Conservation (phyloP, 2,797 vertebrate genomes). For the Coilia nasus region DNA sequence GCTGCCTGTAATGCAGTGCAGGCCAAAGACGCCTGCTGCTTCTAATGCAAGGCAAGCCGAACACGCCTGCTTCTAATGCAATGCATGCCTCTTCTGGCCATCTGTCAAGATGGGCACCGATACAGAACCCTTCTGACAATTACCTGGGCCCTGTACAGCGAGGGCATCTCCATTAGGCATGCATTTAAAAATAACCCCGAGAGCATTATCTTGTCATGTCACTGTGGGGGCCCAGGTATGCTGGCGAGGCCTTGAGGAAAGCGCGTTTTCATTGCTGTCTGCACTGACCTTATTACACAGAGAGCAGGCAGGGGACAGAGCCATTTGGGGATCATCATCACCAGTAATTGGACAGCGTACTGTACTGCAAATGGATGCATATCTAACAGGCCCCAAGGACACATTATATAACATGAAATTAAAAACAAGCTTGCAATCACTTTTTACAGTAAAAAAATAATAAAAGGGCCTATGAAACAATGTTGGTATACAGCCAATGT, state of each 20-base stretch:
- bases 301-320: background rate
- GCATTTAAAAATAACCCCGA: background rate
- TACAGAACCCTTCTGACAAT: background rate
- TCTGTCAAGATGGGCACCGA: background rate
- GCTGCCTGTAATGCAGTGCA: background rate
- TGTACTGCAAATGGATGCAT: background rate
- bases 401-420: background rate
- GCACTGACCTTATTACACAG: background rate
- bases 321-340: background rate
- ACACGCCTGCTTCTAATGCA: background rate
- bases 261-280: background rate
- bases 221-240: background rate
- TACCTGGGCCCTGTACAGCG: background rate
- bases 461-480: background rate
- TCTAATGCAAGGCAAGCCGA: background rate
- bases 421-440: background rate
- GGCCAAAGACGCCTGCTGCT: no score
- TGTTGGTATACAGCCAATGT: background rate
- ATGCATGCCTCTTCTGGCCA: background rate
- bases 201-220: background rate
- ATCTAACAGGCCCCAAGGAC: slow-evolving; percentile 3
- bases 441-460: background rate
- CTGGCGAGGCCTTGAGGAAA: background rate
- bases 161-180: background rate
- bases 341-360: background rate